phyloP scores from a whole-genome alignment of 2,113 vertebrate species.

The Galbula dea region DNA sequence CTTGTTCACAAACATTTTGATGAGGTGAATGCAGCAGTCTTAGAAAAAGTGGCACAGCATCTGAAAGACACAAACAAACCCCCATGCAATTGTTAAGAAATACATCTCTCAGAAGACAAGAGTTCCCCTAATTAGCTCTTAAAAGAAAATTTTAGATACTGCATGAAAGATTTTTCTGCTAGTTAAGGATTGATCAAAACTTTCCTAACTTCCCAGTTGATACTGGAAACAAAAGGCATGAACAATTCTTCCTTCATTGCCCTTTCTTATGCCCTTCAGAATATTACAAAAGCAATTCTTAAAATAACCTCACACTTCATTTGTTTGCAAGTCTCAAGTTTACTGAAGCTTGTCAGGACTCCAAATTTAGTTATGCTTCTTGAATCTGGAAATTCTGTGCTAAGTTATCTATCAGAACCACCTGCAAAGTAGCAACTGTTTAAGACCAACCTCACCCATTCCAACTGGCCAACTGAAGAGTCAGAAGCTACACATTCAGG shows the following conservation, averaged over 20 bases:
- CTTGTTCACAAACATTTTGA: slow-evolving; percentile 98
- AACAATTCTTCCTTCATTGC: not conserved
- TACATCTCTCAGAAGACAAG: not conserved
- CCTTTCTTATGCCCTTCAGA: not conserved
- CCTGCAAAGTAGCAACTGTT: not conserved
- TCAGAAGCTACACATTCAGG: too few species aligned
- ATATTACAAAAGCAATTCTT: not conserved
- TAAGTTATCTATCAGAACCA: not conserved
- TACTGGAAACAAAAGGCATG: not conserved
- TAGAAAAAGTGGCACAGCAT: slow-evolving; percentile 95
- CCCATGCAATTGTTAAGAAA: not conserved
- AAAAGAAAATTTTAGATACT: not conserved
- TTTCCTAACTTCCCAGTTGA: not conserved
- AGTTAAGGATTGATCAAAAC: not conserved
- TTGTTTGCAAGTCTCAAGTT: not conserved
- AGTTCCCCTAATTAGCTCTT: not conserved
- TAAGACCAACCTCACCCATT: not conserved
- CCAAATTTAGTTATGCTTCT: not conserved
- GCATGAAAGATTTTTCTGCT: not conserved
- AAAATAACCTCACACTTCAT: not conserved
- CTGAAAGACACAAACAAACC: slow-evolving; percentile 63
- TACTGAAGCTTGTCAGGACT: not conserved
- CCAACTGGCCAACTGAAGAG: too few species aligned
- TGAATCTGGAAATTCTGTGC: not conserved
- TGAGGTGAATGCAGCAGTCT: slow-evolving; percentile 92